Percentiles rank a stretch among this genome's conserved stretches.
Evolutionary conservation across 1,140 invertebrate species (phyloP).

Genomic region (Aradophagus sp.): DNA sequence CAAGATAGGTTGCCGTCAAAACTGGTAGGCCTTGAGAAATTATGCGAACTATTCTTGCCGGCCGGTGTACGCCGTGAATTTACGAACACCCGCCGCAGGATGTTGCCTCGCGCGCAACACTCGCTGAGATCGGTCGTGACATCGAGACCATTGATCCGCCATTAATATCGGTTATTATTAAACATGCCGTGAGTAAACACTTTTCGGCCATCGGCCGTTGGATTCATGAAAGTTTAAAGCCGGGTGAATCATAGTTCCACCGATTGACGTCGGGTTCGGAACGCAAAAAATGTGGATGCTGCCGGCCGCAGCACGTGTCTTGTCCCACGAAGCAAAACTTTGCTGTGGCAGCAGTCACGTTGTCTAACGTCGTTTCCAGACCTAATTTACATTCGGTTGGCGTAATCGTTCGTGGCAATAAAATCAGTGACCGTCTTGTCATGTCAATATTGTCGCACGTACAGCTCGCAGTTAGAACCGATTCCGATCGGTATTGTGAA

Average conservation of each 20-base stretch:
- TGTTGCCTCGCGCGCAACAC: constrained; percentile 2
- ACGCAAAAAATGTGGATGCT: too few species aligned
- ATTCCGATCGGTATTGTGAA: neutral
- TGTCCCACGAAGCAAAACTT: too few species aligned
- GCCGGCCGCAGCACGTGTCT: constrained; percentile 41
- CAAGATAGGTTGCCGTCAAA: constrained; percentile 74
- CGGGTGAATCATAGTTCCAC: too few species aligned
- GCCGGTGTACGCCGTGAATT: constrained; percentile 70
- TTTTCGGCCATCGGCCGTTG: too few species aligned
- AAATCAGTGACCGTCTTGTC: constrained; percentile 51
- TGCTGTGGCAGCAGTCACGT: constrained; percentile 49
- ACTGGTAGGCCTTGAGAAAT: constrained; percentile 75
- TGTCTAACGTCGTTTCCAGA: constrained; percentile 31
- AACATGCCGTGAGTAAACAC: too few species aligned
- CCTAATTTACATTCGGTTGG: constrained; percentile 50
- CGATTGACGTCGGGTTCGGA: too few species aligned
- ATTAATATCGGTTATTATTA: constrained; percentile 9
- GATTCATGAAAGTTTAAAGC: too few species aligned
- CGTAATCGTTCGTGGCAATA: constrained; percentile 51
- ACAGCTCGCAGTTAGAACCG: constrained; percentile 19
- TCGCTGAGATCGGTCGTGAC: constrained; percentile 9
- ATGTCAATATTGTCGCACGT: constrained; percentile 45
- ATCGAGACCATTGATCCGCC: constrained; percentile 18
- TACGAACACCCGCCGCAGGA: constrained; percentile 63
- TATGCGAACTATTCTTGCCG: constrained; percentile 74